Conservation (phyloP, 2,113 vertebrate genomes). For the Macrotus californicus region DNA sequence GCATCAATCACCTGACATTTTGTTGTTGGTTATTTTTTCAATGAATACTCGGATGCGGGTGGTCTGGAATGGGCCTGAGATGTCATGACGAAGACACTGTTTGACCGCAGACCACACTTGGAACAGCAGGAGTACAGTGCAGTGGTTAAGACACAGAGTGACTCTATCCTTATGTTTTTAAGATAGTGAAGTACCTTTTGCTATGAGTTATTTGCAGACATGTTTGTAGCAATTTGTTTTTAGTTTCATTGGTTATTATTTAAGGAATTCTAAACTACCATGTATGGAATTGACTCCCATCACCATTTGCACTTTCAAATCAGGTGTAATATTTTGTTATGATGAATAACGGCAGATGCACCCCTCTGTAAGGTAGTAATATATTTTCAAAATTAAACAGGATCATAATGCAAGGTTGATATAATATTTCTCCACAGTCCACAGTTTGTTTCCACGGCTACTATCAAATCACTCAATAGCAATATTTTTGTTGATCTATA, state of each 20-base stretch:
- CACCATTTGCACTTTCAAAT: not conserved
- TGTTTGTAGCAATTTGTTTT: not conserved
- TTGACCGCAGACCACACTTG: not conserved
- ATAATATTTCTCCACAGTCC: slow-evolving; percentile 39
- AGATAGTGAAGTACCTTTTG: not conserved
- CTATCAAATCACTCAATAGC: not conserved
- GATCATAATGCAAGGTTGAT: slow-evolving; percentile 25
- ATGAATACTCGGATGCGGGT: not conserved
- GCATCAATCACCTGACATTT: not conserved
- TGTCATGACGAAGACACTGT: not conserved
- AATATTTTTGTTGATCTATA: not conserved
- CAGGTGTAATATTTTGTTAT: not conserved
- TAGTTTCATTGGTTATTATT: not conserved
- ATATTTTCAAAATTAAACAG: slow-evolving; percentile 43
- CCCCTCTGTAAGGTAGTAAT: not conserved
- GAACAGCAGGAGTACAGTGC: not conserved
- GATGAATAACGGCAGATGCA: accelerated
- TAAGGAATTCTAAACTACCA: slow-evolving; percentile 4
- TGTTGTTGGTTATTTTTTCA: not conserved
- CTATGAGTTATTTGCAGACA: not conserved
- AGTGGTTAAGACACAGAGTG: not conserved
- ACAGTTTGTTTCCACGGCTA: not conserved
- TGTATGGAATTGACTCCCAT: not conserved
- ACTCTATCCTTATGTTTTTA: not conserved
- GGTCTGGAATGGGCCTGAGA: not conserved